phyloP scores from a whole-genome alignment of 2,113 vertebrate genomes.

The Cervus canadensis region DNA sequence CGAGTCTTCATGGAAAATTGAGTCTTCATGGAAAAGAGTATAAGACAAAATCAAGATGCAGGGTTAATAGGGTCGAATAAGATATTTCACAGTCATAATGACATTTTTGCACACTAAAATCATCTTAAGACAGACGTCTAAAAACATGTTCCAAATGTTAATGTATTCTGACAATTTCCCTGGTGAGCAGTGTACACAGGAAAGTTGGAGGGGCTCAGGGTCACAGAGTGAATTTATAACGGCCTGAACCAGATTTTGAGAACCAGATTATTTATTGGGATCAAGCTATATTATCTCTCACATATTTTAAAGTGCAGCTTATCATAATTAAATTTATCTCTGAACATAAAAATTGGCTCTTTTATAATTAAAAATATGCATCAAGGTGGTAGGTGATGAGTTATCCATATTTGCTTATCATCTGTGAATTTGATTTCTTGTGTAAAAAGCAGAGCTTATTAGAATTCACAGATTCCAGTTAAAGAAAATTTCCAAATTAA shows the following conservation, averaged over 20 bases:
- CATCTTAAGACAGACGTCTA: background rate
- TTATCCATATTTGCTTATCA: background rate
- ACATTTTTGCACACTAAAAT: background rate
- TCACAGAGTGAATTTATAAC: background rate
- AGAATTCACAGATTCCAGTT: conserved; percentile 66
- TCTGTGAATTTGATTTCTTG: conserved; percentile 13
- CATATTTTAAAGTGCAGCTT: background rate
- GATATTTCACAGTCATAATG: background rate
- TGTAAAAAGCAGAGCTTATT: conserved; percentile 53
- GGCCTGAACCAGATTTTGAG: background rate
- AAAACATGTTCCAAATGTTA: background rate
- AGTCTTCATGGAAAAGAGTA: background rate
- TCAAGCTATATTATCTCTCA: background rate
- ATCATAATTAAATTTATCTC: background rate
- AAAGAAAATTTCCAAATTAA: conserved; percentile 69
- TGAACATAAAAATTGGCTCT: background rate
- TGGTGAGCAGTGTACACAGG: background rate
- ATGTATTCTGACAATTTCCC: background rate
- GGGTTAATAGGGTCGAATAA: background rate
- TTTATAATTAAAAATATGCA: background rate
- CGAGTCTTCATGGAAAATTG: background rate
- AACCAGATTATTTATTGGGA: background rate
- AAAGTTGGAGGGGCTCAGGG: background rate
- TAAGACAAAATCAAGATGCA: background rate
- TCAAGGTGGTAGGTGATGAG: background rate